Percentiles rank a stretch among this genome's conserved stretches.
phyloP scores from a whole-genome alignment of 1,140 invertebrate genomes.

The Diorhabda carinulata region DNA sequence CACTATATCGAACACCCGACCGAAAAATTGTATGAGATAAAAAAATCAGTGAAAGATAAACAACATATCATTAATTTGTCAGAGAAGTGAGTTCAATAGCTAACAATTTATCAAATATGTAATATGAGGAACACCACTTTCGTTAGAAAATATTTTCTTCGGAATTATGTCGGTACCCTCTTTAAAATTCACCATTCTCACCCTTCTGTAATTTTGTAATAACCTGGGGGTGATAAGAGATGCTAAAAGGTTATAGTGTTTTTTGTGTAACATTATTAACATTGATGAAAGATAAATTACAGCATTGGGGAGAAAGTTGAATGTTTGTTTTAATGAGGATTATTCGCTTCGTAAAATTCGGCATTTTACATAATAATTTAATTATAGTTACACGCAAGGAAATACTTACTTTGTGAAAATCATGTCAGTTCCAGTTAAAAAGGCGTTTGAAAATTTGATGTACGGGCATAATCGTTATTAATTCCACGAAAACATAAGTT shows the following conservation, averaged over 20 bases:
- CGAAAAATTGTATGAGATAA: no score
- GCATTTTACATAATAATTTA: conserved; percentile 14
- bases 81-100: no score
- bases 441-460: background rate
- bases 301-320: conserved; percentile 9
- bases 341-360: conserved; percentile 9
- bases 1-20: no score
- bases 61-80: no score
- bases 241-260: conserved; percentile 28
- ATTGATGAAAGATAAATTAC: conserved; percentile 26
- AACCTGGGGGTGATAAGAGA: conserved; percentile 26
- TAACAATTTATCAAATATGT: no score
- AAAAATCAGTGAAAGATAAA: no score
- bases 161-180: background rate
- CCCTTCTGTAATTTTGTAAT: conserved; percentile 27
- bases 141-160: no score
- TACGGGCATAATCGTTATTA: no score
- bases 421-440: conserved; percentile 10
- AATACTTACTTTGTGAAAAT: conserved; percentile 12
- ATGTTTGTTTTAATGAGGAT: conserved; percentile 19
- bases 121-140: no score
- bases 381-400: conserved; percentile 14
- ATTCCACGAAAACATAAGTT: no score
- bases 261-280: conserved; percentile 30
- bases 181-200: conserved; percentile 2